Evolutionary conservation across 2,113 vertebrate genomes (phyloP), one percentile per base, ranked within the genome.

Genomic region (Gavialis gangeticus): DNA sequence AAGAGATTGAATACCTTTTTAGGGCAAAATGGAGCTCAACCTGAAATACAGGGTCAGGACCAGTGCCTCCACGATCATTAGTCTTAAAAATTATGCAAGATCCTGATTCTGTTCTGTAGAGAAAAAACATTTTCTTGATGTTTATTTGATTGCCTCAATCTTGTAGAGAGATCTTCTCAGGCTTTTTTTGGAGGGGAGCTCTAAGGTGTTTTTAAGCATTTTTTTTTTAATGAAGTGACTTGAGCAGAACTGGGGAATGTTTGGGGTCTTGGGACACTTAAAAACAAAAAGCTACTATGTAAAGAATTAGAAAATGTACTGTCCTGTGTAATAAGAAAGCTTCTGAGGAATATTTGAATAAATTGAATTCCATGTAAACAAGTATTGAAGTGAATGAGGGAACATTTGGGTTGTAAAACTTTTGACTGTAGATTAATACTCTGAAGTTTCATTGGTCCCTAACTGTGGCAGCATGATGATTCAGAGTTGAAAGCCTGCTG

Each of bases 231-330:
- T 54, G 12, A 75, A 59, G 66, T 6, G 13, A 75, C 30, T 73
- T 87, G 60, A 91, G 79, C 62, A 79, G 60, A 83, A 54, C 56
- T 83, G 25, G 30, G 0, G 6, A 46, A 78, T 94, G 79, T 85
- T 83, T 1, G 6, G 77, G 67, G 87, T 28, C 78, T 81, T 92
- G 84, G 94, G 83, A 93, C 66, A 0, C 0, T 84, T 28, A 63
- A 54, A 46, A 91, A 87, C 84, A 91, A 97, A 94, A 92, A 75
- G 12, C 62, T 66, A 78, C 34, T 57, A 64, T 75, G 66, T 73
- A 73, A 92, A 86, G 86, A 88, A 71, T 46, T 59, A 15, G 12
- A 46, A 71, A 80, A 75, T 8, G 75, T 78, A 28, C 77, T 79
- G 71, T 34, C 11, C 82, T 80, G 0, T 55, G n/a, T 80, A 80